These are phyloP conservation scores for Drosophila cyrtoloma DNA, from an alignment of 2,888 invertebrate genomes.

Conservation along the genomic window DNA sequence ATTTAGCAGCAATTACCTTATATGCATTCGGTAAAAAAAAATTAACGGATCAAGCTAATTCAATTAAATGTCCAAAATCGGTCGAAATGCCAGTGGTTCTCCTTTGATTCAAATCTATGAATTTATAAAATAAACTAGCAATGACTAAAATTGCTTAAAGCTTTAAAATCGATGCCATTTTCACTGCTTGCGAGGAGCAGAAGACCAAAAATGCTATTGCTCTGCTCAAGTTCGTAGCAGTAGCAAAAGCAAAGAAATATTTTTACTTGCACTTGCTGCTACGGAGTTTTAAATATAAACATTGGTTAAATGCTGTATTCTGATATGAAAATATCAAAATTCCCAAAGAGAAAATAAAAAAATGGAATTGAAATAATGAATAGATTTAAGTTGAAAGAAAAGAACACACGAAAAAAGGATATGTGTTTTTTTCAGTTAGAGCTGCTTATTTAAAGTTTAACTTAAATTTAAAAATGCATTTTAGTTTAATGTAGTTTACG, in stretches of 20 bases:
- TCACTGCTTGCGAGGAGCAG: neutral
- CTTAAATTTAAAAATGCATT: neutral
- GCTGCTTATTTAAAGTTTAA: neutral
- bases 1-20: neutral
- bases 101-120: neutral
- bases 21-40: neutral
- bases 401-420: too few relatives aligned
- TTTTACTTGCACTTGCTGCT: neutral
- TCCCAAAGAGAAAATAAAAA: neutral
- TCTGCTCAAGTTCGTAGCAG: neutral
- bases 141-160: neutral
- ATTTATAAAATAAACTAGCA: neutral
- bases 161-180: neutral
- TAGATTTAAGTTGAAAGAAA: neutral
- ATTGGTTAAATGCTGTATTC: neutral
- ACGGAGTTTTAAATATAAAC: neutral
- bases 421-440: too few relatives aligned
- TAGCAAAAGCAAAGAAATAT: neutral
- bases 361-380: neutral
- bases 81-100: too few relatives aligned
- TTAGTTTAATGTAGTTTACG: neutral
- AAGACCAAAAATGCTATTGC: neutral
- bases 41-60: neutral
- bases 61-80: neutral
- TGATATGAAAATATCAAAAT: neutral